Percentiles rank a stretch among this genome's conserved stretches.
Conservation (phyloP, 2,797 vertebrate species). For the Chaunax sp. region DNA sequence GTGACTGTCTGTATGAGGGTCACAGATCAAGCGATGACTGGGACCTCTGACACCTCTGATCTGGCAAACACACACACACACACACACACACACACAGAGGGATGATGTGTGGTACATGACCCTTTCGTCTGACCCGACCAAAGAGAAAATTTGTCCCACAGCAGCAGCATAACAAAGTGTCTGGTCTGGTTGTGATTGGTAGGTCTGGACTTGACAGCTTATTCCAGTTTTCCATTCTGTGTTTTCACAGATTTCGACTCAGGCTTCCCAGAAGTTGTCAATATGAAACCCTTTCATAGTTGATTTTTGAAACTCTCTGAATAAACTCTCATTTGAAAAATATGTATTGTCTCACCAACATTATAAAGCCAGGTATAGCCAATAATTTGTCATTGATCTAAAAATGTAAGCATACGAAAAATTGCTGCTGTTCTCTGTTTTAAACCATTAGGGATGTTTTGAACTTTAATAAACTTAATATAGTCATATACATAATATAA, state of each 20-base stretch:
- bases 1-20: slow-evolving; percentile 44
- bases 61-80: slow-evolving; percentile 2
- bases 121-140: slow-evolving; percentile 48
- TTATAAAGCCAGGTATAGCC: slow-evolving; percentile 1
- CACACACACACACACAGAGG: slow-evolving; percentile 9
- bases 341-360: background rate
- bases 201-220: slow-evolving; percentile 47
- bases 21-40: slow-evolving; percentile 48
- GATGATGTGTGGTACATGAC: slow-evolving; percentile 42
- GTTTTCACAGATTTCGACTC: slow-evolving; percentile 33
- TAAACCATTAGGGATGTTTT: background rate
- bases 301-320: slow-evolving; percentile 15
- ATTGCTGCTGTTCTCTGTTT: background rate
- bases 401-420: background rate
- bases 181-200: slow-evolving; percentile 41
- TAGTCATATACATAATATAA: too few species aligned
- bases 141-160: slow-evolving; percentile 46
- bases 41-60: slow-evolving; percentile 49
- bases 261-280: slow-evolving; percentile 34
- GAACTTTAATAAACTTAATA: too few species aligned
- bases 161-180: slow-evolving; percentile 45
- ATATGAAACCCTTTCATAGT: slow-evolving; percentile 22
- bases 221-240: slow-evolving; percentile 43
- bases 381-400: background rate
- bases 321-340: background rate